Evolutionary conservation across 1,140 invertebrate species (phyloP).

Genomic region (Phortica variegata): DNA sequence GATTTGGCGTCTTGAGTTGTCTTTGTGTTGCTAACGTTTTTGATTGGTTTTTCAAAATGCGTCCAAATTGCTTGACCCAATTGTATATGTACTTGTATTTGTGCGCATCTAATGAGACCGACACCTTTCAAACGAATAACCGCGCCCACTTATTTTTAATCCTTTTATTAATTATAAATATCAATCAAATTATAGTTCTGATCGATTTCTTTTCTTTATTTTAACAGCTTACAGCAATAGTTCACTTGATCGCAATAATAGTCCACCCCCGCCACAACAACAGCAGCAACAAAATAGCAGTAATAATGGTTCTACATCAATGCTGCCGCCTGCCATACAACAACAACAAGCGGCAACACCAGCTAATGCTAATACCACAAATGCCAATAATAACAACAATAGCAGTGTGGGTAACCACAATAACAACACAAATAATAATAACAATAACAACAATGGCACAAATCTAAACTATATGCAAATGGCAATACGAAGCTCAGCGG

Average conservation of each 20-base stretch:
- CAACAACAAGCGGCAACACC: constrained; percentile 13
- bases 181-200: neutral
- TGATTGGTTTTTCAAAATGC: no score
- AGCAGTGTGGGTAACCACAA: constrained; percentile 5
- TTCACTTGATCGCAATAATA: constrained; percentile 37
- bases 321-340: constrained; percentile 36
- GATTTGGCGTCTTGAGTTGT: constrained; percentile 5
- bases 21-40: constrained; percentile 8
- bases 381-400: neutral
- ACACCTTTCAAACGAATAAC: neutral
- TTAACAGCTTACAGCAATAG: constrained; percentile 34
- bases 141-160: neutral
- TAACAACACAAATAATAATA: constrained; percentile 19
- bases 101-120: neutral
- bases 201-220: neutral
- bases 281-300: constrained; percentile 29
- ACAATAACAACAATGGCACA: constrained; percentile 46
- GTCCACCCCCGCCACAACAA: constrained; percentile 41
- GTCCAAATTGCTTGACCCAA: no score
- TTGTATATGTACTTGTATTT: neutral
- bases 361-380: no score
- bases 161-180: neutral
- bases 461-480: constrained; percentile 44
- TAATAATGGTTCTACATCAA: constrained; percentile 19
- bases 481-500: constrained; percentile 25